Percentiles rank a stretch among this genome's conserved stretches.
phyloP scores from a whole-genome alignment of 2,888 invertebrate genomes.

The Oscheius sp. region DNA sequence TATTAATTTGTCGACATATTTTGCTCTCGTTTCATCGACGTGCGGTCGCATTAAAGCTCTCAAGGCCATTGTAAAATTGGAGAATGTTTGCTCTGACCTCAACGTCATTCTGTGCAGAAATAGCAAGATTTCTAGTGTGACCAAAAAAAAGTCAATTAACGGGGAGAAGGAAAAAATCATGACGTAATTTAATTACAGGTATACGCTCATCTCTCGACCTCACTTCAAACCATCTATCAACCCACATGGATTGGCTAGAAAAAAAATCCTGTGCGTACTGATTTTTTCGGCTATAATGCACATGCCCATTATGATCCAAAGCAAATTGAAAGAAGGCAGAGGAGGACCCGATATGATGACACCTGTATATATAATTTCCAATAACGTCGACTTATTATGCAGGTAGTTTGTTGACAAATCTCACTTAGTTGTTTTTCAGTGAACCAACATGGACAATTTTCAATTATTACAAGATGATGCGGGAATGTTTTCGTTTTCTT shows the following conservation, averaged over 20 bases:
- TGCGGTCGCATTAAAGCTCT: constrained; percentile 27
- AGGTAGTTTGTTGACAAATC: constrained; percentile 38
- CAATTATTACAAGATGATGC: constrained; percentile 61
- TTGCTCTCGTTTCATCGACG: constrained; percentile 1
- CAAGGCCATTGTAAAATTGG: constrained; percentile 31
- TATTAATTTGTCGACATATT: background rate
- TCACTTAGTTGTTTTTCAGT: constrained; percentile 36
- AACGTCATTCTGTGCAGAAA: constrained; percentile 24
- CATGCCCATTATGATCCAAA: constrained; percentile 64
- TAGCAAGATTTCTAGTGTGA: constrained; percentile 17
- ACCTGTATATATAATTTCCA: constrained; percentile 45
- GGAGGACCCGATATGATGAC: no score
- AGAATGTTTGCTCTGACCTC: constrained; percentile 26
- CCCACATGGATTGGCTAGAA: constrained; percentile 40
- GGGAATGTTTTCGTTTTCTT: constrained; percentile 62
- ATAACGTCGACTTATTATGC: constrained; percentile 62
- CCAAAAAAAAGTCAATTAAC: background rate
- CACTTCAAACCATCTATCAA: constrained; percentile 37
- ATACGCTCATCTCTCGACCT: constrained; percentile 57
- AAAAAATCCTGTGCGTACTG: constrained; percentile 54
- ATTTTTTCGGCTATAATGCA: constrained; percentile 60
- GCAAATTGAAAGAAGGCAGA: constrained; percentile 30
- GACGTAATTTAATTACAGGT: constrained; percentile 43
- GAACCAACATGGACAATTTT: constrained; percentile 62
- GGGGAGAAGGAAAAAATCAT: background rate